Evolutionary conservation across 2,888 invertebrate genomes (phyloP), one percentile per base, ranked within the genome.

Genomic region (Phrixothrix hirtus): DNA sequence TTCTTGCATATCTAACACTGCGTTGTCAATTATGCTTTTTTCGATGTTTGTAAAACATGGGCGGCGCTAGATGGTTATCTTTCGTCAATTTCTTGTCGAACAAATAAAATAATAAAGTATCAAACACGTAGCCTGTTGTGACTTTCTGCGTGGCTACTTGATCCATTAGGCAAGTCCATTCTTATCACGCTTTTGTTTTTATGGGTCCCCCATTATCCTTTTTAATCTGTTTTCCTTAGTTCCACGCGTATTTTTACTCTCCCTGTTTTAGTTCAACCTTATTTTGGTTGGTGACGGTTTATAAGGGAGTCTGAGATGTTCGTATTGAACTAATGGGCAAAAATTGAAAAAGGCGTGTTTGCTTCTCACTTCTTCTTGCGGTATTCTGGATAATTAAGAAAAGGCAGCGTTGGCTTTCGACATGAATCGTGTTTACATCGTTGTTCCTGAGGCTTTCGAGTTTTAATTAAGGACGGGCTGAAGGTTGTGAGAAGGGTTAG

Each of bases 401-500:
- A 17, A 34, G 34, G 26, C 43, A 31, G 25, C 14, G 43, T 26
- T 30, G 17, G 32, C 25, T 51, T 38, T 44, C 38, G 43, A 29
- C 29, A 13, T 43, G 27, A 29, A 35, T 41, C 30, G 35, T 52
- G 51, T 52, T 52, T 52, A 52, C 51, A 46, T 37, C 44, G 37
- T 38, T 41, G 35, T 51, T 51, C 29, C 15, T 26, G 35, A 49
- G 41, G 56, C 52, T 55, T 55, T 53, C 49, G 46, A 52, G 55
- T 57, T 59, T 55, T 55, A 59, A 59, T 59, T 57, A 59, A 59
- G 49, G 57, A 45, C 44, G 44, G 41, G 29, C 44, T 17, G 41
- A 37, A 41, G 38, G 35, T 55, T 46, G 36, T 52, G 45, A 49
- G 50, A 51, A 42, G 55, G 55, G 55, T 47, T 50, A 48, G 39